Conservation (phyloP, 2,888 invertebrate genomes). For the Tipula unca region DNA sequence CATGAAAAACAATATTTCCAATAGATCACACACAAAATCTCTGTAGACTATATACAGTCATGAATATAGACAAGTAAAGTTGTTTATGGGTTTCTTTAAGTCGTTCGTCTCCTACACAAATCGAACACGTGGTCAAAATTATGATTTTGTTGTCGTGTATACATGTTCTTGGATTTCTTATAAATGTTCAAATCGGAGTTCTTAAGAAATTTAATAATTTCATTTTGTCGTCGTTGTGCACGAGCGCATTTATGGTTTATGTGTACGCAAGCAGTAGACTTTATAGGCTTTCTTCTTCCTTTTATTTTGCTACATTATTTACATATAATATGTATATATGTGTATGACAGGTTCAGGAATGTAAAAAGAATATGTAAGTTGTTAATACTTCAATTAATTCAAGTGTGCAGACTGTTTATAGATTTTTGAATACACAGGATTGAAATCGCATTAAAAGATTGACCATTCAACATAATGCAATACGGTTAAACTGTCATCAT, state of each 20-base stretch:
- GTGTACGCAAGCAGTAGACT: not conserved
- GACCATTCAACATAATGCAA: no score
- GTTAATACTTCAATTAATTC: not conserved
- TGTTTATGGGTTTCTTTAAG: not conserved
- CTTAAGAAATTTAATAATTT: not conserved
- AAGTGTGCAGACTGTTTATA: not conserved
- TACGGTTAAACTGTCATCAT: no score
- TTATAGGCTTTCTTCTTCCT: not conserved
- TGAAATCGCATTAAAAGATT: not conserved
- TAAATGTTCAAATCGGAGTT: not conserved
- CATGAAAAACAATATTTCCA: not conserved
- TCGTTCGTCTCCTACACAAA: not conserved
- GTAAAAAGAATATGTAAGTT: not conserved
- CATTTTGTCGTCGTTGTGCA: not conserved
- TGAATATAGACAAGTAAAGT: not conserved
- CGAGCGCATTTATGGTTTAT: not conserved
- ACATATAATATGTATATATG: not conserved
- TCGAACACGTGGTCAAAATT: slow-evolving; percentile 14
- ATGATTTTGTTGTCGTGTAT: not conserved
- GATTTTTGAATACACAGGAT: not conserved
- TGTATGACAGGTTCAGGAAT: not conserved
- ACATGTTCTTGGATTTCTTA: not conserved
- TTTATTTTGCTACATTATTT: not conserved
- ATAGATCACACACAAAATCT: not conserved
- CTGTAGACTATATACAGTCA: not conserved